phyloP scores from a whole-genome alignment of 2,888 invertebrate species.

The Folsomia candida region DNA sequence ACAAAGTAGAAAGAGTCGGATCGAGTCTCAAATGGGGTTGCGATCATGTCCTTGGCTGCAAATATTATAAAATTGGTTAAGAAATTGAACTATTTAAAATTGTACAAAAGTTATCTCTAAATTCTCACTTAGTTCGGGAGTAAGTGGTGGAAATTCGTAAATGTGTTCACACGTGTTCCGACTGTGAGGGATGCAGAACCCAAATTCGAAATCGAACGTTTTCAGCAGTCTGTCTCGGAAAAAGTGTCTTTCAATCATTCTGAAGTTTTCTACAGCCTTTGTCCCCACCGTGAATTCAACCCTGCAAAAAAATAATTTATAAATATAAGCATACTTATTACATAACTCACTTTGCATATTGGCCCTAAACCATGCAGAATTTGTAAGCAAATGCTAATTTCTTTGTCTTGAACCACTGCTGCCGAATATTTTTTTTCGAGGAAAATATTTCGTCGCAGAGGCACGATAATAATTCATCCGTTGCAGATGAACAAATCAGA shows the following conservation, averaged over 20 bases:
- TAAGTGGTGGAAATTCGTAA: slow-evolving; percentile 92
- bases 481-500: no score
- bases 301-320: slow-evolving; percentile 59
- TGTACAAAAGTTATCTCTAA: neutral
- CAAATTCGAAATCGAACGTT: slow-evolving; percentile 99
- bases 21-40: slow-evolving; percentile 91
- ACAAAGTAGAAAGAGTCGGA: slow-evolving; percentile 99
- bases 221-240: slow-evolving; percentile 89
- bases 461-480: no score
- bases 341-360: no score
- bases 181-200: slow-evolving; percentile 97
- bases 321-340: no score
- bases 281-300: slow-evolving; percentile 96
- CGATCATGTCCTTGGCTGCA: slow-evolving; percentile 94
- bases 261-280: slow-evolving; percentile 87
- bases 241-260: slow-evolving; percentile 98
- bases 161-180: slow-evolving; percentile 98
- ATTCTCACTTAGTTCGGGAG: slow-evolving; percentile 75
- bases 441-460: no score
- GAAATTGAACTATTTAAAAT: neutral
- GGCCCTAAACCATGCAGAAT: no score
- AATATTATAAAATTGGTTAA: slow-evolving; percentile 49
- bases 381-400: no score
- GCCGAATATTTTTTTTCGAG: no score
- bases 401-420: no score